Percentiles rank a stretch among this genome's conserved stretches.
These are phyloP conservation scores for Limnephilus rhombicus DNA, from an alignment of 2,888 invertebrate species.

Conservation along the genomic window DNA sequence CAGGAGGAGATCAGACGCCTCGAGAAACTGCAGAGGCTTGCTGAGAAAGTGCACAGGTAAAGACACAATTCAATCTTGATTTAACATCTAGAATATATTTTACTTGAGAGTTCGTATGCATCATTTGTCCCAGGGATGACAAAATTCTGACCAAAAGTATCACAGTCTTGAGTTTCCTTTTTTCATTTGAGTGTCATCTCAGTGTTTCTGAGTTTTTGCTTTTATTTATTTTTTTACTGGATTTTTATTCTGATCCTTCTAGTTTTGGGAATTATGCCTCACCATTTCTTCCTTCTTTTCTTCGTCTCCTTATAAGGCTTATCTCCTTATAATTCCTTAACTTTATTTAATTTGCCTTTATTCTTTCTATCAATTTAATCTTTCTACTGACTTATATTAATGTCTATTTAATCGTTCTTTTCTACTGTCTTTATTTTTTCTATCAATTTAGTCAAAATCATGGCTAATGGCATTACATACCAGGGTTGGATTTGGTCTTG, in stretches of 20 bases:
- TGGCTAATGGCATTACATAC: no score
- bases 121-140: not conserved
- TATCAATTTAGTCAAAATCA: not conserved
- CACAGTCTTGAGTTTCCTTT: not conserved
- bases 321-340: not conserved
- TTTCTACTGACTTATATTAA: no score
- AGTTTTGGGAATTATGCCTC: no score
- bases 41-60: constrained; percentile 91
- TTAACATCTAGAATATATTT: not conserved
- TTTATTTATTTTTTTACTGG: no score
- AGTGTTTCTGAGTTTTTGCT: no score
- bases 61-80: not conserved
- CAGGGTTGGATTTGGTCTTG: not conserved
- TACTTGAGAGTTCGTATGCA: not conserved
- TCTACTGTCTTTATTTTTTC: not conserved
- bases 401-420: no score
- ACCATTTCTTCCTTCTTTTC: not conserved
- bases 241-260: no score
- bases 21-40: constrained; percentile 93
- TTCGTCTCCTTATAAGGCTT: not conserved
- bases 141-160: not conserved
- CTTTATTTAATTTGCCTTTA: not conserved
- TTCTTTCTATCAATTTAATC: not conserved
- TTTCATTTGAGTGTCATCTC: no score
- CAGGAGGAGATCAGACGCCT: constrained; percentile 94